Base-by-base conservation (phyloP, 1,140 invertebrate species). In the Papilio aristodemus region DNA sequence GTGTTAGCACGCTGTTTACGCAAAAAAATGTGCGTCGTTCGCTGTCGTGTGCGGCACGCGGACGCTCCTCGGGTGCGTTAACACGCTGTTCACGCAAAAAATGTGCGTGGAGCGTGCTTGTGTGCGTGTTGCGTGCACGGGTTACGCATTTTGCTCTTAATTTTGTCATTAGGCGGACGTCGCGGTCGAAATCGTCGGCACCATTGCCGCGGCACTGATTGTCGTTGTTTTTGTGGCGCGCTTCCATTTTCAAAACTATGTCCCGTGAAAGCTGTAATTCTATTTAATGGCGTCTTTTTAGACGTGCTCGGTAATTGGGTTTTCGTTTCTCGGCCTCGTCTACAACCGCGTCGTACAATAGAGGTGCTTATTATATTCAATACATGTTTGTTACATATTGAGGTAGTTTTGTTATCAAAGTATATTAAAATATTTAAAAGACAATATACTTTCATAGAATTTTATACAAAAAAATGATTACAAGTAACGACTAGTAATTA, bases 111-210 rank as follows among this genome's bases (percentile, higher is more conserved):
- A 64, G 74, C 25, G 60, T 67, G 38, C 43, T 22, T 60, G 68
- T 71, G 66, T 69, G 71, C 19, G 25, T 46, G 70, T 69, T 66
- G 69, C 71, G 71, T 69, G 71, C 71, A 60, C 76, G 71, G 70
- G 80, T 83, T 84, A 81, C 80, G 80, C 79, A 77, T 83, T 81
- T 73, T 71, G 73, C 81, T 81, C 80, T 85, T 85, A 83, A 87
- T 87, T 86, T 85, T 80, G 84, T 86, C 83, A 86, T 85, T 84
- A 84, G 77, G 54, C 62, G 70, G 54, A 72, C 77, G 73, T 75
- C 76, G 77, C 77, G 69, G 60, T 73, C 79, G 37, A 78, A 79
- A 79, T 83, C 77, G 74, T 71, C 54, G 69, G 62, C 59, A 69
- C n/a, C n/a, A n/a, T n/a, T n/a, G n/a, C 72, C 68, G 73, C 43